Conservation (phyloP, 2,797 vertebrate genomes). For the Choloepus didactylus region DNA sequence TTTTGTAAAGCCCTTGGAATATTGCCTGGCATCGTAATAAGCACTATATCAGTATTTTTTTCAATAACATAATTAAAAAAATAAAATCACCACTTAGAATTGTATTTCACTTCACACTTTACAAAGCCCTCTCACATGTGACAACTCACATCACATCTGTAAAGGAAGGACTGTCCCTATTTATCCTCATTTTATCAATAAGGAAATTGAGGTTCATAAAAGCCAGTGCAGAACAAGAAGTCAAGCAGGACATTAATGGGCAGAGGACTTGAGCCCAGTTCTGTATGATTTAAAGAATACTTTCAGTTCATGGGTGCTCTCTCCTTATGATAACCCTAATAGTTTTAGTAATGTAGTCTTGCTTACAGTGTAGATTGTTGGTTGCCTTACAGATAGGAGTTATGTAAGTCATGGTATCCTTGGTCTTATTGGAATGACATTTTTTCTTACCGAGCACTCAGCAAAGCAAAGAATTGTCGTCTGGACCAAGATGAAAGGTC, state of each 20-base stretch:
- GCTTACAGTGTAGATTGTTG: too few species aligned
- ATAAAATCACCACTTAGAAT: background rate
- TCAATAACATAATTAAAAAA: slow-evolving; percentile 18
- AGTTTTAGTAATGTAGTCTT: background rate
- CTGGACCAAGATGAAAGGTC: background rate
- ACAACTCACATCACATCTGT: background rate
- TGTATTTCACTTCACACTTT: background rate
- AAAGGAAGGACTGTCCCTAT: background rate
- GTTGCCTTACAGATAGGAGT: background rate
- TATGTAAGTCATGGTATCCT: background rate
- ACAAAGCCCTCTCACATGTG: background rate
- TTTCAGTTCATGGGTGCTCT: background rate
- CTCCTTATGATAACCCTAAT: background rate
- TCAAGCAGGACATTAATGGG: background rate
- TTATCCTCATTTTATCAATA: background rate
- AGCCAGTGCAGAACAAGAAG: background rate
- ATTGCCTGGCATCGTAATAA: background rate
- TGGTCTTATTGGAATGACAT: background rate
- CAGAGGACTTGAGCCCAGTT: background rate
- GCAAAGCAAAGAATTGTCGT: background rate
- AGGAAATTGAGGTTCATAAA: slow-evolving; percentile 14
- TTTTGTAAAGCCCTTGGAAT: background rate
- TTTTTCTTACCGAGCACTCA: background rate
- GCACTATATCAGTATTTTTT: background rate
- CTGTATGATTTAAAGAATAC: background rate